Evolutionary conservation across 2,797 vertebrate species (phyloP).

Genomic region (Mormyrops attenuatus): DNA sequence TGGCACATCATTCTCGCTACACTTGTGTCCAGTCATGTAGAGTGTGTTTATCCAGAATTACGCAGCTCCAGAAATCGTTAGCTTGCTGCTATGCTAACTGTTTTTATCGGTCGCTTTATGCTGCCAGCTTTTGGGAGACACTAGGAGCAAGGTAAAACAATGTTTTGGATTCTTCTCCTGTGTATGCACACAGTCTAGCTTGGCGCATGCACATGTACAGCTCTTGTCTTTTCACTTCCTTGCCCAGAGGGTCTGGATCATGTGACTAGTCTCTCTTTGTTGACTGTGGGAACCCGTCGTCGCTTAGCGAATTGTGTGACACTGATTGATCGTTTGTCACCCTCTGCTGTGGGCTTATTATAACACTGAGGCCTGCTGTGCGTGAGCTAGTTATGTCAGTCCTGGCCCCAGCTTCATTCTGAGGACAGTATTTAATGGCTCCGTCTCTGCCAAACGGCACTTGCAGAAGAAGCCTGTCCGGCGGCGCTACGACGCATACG

Average conservation of each 20-base stretch:
- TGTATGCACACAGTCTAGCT: background rate
- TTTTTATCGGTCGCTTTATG: constrained; percentile 63
- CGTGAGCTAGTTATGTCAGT: background rate
- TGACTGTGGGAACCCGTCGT: background rate
- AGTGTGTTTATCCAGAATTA: background rate
- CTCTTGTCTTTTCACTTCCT: background rate
- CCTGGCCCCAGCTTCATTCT: background rate
- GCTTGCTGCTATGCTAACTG: background rate
- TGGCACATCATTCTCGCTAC: background rate
- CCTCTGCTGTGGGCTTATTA: background rate
- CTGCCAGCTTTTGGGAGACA: constrained; percentile 99
- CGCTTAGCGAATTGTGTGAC: background rate
- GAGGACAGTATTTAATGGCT: background rate
- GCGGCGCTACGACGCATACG: constrained; percentile 83
- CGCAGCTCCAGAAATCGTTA: background rate
- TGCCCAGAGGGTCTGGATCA: background rate
- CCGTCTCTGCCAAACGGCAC: background rate
- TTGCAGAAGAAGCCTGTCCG: constrained; percentile 87
- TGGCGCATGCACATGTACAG: background rate
- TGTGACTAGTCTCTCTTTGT: background rate
- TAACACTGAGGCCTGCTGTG: background rate
- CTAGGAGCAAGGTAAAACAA: constrained; percentile 85
- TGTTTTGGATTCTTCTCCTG: background rate
- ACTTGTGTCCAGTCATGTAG: background rate
- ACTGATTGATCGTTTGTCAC: background rate